These are phyloP conservation scores for Cepaea hortensis DNA, from an alignment of 2,888 invertebrate genomes.

Conservation along the genomic window DNA sequence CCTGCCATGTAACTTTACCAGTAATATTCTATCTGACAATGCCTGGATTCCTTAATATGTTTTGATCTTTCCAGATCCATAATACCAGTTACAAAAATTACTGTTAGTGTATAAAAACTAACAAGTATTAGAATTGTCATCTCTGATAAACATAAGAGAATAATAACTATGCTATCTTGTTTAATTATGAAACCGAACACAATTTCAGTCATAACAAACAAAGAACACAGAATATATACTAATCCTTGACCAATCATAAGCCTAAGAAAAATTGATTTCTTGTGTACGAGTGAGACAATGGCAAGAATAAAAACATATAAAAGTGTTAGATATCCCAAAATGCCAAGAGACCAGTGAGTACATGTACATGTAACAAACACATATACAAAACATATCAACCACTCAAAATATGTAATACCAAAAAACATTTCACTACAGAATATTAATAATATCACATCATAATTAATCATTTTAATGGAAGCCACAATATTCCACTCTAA, in stretches of 20 bases:
- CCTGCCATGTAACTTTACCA: too few relatives aligned
- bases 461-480: constrained; percentile 31
- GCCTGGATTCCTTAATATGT: too few relatives aligned
- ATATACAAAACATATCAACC: constrained; percentile 32
- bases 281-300: constrained; percentile 16
- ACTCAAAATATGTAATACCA: constrained; percentile 31
- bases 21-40: too few relatives aligned
- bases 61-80: too few relatives aligned
- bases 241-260: not conserved
- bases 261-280: not conserved
- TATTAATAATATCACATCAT: constrained; percentile 23
- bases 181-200: constrained; percentile 14
- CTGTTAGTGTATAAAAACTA: too few relatives aligned
- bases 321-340: constrained; percentile 45
- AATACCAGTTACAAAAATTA: too few relatives aligned
- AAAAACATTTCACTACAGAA: constrained; percentile 15
- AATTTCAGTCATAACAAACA: not conserved
- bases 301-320: constrained; percentile 22
- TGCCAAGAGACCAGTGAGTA: constrained; percentile 42
- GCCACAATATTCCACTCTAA: constrained; percentile 47
- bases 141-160: not conserved
- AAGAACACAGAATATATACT: not conserved
- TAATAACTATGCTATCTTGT: not conserved
- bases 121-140: constrained; percentile 10
- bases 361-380: constrained; percentile 33